These are phyloP conservation scores for Hypomecis punctinalis DNA, from an alignment of 2,888 invertebrate genomes.

Conservation along the genomic window DNA sequence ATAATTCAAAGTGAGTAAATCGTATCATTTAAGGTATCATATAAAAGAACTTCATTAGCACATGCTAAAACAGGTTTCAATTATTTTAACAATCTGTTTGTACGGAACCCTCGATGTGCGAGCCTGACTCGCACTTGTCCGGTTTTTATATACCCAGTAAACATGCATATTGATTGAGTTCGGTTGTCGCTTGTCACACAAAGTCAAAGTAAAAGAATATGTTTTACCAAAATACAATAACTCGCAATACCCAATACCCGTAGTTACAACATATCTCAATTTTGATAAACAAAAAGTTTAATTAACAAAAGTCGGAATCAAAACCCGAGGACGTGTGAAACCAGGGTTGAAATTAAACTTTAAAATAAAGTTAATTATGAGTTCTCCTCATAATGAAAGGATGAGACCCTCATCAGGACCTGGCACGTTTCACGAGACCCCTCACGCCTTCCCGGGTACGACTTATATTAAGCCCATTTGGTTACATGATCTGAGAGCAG, in stretches of 20 bases:
- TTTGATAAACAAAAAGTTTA: conserved; percentile 34
- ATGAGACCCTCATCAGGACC: conserved; percentile 55
- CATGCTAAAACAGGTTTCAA: too few relatives aligned
- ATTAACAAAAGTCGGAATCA: conserved; percentile 30
- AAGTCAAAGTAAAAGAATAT: too few relatives aligned
- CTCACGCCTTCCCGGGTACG: conserved; percentile 6
- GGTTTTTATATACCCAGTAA: too few relatives aligned
- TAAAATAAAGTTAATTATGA: conserved; percentile 60
- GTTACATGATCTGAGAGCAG: background rate
- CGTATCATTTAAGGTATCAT: too few relatives aligned
- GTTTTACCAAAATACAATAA: background rate
- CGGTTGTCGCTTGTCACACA: too few relatives aligned
- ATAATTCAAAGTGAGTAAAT: too few relatives aligned
- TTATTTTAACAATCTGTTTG: too few relatives aligned
- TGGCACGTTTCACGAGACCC: conserved; percentile 33
- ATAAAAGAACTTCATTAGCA: too few relatives aligned
- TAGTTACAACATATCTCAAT: conserved; percentile 5
- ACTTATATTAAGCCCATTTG: conserved; percentile 8
- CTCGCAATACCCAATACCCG: background rate
- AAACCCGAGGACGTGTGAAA: conserved; percentile 31
- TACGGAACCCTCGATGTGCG: too few relatives aligned
- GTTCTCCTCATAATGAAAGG: conserved; percentile 52
- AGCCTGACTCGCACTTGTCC: too few relatives aligned
- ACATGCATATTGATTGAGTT: too few relatives aligned
- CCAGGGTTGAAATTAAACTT: conserved; percentile 50